Evolutionary conservation across 2,888 invertebrate species (phyloP), one percentile per base, ranked within the genome.

Genomic region (Eumacrocentrus americanus): DNA sequence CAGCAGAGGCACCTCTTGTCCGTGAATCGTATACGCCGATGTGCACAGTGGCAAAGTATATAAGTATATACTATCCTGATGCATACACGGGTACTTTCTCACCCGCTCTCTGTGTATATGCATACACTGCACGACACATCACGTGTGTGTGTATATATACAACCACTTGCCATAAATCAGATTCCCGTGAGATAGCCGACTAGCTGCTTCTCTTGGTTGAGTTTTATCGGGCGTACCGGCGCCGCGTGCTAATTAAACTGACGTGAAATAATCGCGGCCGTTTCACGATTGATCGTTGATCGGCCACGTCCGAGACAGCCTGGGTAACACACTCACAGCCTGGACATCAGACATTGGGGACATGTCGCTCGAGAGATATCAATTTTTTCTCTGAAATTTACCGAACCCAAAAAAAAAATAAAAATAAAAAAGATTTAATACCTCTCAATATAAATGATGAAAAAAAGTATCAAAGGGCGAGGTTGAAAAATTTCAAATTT

Each of bases 191-290:
- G 79, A 79, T 80, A 79, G 73, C 72, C 67, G 63, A 66, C 75
- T 72, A 75, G 76, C 71, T 74, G 72, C 76, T 74, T 73, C 76
- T 74, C 75, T 72, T 68, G 67, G 69, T 67, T 69, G 75, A 75
- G 72, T 79, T 79, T 79, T 79, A 79, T 79, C 78, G 72, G 74
- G 68, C 72, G 72, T 71, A 73, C 77, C 77, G 73, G 74, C 75
- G 74, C 76, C 78, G 77, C 73, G 77, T 75, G 75, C 78, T 80
- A 80, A 80, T 80, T 80, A 80, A 80, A 80, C 76, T 76, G 79
- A 79, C 79, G 75, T 77, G 75, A 74, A 80, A 80, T 79, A 78
- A 80, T 79, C 79, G 75, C 74, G 73, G 72, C 70, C 70, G 71
- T 72, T 75, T 72, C 73, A 79, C 74, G 77, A 80, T 79, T 79